A percentile compares a stretch with the other conserved stretches of the same genome.
Evolutionary conservation across 2,888 invertebrate genomes (phyloP).

Genomic region (Eudasyphora cyanicolor): DNA sequence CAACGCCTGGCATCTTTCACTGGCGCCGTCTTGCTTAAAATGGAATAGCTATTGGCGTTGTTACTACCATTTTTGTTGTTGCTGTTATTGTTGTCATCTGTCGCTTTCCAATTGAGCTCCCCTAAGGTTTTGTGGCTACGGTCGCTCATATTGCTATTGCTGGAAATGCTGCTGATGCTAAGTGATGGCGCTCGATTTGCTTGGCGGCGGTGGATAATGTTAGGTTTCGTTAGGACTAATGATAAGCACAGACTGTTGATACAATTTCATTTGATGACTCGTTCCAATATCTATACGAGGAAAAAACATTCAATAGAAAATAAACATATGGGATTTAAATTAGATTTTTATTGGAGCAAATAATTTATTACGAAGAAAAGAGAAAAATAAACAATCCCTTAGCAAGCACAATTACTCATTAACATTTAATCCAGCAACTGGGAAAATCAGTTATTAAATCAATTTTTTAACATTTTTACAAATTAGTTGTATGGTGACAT

Average conservation of each 20-base stretch:
- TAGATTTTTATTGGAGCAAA: too few species aligned
- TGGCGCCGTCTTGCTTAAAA: neutral
- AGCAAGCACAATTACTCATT: too few species aligned
- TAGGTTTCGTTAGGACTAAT: slow-evolving; percentile 60
- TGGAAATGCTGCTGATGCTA: neutral
- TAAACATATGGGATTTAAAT: slow-evolving; percentile 2
- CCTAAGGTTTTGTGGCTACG: too few species aligned
- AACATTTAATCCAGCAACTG: too few species aligned
- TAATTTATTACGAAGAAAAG: too few species aligned
- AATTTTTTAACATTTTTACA: too few species aligned
- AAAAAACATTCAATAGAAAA: too few species aligned
- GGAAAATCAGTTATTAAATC: too few species aligned
- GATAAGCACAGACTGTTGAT: slow-evolving; percentile 57
- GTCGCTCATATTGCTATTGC: too few species aligned
- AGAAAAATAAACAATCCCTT: too few species aligned
- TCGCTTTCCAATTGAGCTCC: too few species aligned
- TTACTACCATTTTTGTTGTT: neutral
- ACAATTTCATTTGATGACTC: slow-evolving; percentile 69
- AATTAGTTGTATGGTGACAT: too few species aligned
- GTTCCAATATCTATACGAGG: slow-evolving; percentile 66
- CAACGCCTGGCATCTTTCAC: neutral
- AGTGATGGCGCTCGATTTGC: neutral
- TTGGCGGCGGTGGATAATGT: slow-evolving; percentile 64
- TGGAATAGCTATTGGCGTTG: neutral
- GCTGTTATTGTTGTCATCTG: neutral